phyloP scores from a whole-genome alignment of 2,797 vertebrate genomes.

The Aulostomus chinensis region DNA sequence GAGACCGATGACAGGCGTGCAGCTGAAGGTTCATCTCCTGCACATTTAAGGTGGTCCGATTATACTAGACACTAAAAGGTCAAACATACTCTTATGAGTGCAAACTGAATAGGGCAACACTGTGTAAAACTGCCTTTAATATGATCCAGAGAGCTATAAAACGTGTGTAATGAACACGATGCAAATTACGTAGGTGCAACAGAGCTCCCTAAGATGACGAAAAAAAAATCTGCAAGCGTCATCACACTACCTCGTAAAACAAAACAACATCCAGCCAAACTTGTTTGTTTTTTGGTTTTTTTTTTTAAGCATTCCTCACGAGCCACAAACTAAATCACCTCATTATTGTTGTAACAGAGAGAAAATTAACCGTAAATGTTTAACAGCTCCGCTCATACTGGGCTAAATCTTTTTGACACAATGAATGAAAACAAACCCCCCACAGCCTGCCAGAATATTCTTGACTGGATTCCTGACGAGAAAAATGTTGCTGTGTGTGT shows the following conservation, averaged over 20 bases:
- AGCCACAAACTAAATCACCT: slow-evolving; percentile 32
- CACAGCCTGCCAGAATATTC: slow-evolving; percentile 31
- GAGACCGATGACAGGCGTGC: slow-evolving; percentile 46
- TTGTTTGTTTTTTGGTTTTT: too few relatives aligned
- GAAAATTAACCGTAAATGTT: slow-evolving; percentile 49
- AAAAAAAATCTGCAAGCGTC: too few relatives aligned
- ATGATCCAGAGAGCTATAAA: too few relatives aligned
- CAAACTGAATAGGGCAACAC: too few relatives aligned
- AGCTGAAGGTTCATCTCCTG: slow-evolving; percentile 30
- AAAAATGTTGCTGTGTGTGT: slow-evolving; percentile 1
- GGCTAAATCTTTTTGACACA: slow-evolving; percentile 33
- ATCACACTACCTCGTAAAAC: slow-evolving; percentile 29
- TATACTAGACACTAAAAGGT: slow-evolving; percentile 16
- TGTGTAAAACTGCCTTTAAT: too few relatives aligned
- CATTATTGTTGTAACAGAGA: slow-evolving; percentile 28
- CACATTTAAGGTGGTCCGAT: too few relatives aligned
- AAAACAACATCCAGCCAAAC: slow-evolving; percentile 23
- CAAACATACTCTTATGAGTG: too few relatives aligned
- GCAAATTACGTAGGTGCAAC: slow-evolving; percentile 12
- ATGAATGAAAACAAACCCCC: slow-evolving; percentile 48
- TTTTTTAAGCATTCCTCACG: slow-evolving; percentile 23
- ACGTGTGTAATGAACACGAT: too few relatives aligned
- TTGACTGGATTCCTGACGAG: slow-evolving; percentile 15
- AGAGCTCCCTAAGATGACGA: not conserved
- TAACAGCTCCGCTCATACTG: slow-evolving; percentile 21